phyloP scores from a whole-genome alignment of 2,888 invertebrate species.

The Abscondita cerata region DNA sequence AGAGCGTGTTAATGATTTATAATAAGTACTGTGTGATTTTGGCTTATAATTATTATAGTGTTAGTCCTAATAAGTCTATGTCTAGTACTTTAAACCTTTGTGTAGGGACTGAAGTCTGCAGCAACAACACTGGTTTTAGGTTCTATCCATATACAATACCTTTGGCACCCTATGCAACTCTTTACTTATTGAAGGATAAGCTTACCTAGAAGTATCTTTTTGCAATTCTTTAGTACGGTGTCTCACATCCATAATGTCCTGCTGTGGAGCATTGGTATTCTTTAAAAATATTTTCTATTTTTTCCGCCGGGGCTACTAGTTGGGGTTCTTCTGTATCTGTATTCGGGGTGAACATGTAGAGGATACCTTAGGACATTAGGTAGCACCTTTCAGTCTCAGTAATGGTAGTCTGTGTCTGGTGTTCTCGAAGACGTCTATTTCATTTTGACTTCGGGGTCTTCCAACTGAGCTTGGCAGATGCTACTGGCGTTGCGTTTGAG shows the following conservation, averaged over 20 bases:
- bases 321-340: background rate
- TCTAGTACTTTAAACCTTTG: no score
- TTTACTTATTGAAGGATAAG: no score
- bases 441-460: background rate
- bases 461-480: background rate
- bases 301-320: slow-evolving; percentile 39
- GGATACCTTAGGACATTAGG: background rate
- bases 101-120: slow-evolving; percentile 39
- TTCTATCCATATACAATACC: slow-evolving; percentile 43
- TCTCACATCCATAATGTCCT: no score
- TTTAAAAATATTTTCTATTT: no score
- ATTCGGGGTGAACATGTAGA: background rate
- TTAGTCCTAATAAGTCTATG: no score
- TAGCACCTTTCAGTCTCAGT: background rate
- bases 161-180: no score
- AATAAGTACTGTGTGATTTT: no score
- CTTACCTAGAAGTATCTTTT: no score
- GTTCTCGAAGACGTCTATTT: background rate
- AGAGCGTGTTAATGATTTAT: no score
- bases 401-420: background rate
- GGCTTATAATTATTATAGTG: no score
- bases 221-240: no score
- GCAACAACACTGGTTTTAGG: slow-evolving; percentile 44
- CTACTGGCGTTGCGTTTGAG: background rate
- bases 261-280: no score